phyloP scores from a whole-genome alignment of 2,888 invertebrate genomes.

The Philaethria dido region DNA sequence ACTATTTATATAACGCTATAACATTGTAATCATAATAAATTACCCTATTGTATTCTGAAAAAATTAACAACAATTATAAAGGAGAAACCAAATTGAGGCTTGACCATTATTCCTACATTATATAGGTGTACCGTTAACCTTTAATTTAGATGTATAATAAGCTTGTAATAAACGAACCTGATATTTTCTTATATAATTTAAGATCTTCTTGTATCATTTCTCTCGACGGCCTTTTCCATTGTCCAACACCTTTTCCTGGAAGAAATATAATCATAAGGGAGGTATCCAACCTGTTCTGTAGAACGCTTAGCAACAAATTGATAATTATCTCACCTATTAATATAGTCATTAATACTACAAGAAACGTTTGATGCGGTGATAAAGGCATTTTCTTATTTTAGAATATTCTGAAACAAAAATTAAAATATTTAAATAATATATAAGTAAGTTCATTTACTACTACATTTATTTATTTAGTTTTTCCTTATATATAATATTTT shows the following conservation, averaged over 20 bases:
- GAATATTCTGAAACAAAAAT: slow-evolving; percentile 60
- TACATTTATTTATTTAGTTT: too few relatives aligned
- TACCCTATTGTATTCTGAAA: neutral
- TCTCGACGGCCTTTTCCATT: slow-evolving; percentile 68
- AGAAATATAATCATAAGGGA: slow-evolving; percentile 45
- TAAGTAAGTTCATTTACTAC: too few relatives aligned
- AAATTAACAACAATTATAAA: neutral
- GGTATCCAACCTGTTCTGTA: neutral
- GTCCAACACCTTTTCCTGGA: slow-evolving; percentile 71
- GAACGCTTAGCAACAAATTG: neutral
- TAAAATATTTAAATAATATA: slow-evolving; percentile 2
- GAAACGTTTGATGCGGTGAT: slow-evolving; percentile 55
- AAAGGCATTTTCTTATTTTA: slow-evolving; percentile 44
- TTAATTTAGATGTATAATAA: neutral
- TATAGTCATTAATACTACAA: slow-evolving; percentile 58
- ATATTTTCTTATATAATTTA: slow-evolving; percentile 62
- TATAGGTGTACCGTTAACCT: neutral
- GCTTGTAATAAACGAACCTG: slow-evolving; percentile 55
- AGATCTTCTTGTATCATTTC: slow-evolving; percentile 66
- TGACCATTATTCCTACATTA: neutral
- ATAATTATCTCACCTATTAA: slow-evolving; percentile 59
- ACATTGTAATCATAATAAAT: slow-evolving; percentile 1
- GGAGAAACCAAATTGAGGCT: neutral
- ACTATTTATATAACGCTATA: neutral
- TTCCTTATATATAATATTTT: too few relatives aligned